These are phyloP conservation scores for Okamejei kenojei DNA, from an alignment of 2,797 vertebrate species.

Conservation along the genomic window DNA sequence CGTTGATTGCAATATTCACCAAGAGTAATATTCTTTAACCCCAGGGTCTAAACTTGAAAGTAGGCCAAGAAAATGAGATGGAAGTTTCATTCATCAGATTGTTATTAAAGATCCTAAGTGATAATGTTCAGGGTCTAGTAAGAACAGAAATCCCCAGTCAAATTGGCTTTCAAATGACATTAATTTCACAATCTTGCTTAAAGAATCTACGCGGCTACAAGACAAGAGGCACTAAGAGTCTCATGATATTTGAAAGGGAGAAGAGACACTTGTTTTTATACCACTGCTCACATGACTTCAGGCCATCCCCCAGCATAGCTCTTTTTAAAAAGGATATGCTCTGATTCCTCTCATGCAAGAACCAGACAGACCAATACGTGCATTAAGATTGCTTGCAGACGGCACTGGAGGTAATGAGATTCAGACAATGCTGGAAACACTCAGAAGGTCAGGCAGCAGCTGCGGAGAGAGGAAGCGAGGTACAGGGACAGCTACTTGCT, in stretches of 20 bases:
- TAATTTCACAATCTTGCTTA: slow-evolving; percentile 15
- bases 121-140: neutral
- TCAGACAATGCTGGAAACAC: too few species aligned
- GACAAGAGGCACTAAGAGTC: neutral
- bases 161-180: neutral
- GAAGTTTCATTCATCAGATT: slow-evolving; percentile 1
- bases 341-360: too few species aligned
- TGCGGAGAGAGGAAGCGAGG: too few species aligned
- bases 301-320: neutral
- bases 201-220: neutral
- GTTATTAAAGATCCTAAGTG: slow-evolving; percentile 35
- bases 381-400: too few species aligned
- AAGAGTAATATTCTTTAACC: slow-evolving; percentile 2
- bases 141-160: neutral
- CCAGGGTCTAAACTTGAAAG: neutral
- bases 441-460: too few species aligned
- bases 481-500: too few species aligned
- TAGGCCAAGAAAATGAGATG: neutral
- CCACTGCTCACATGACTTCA: neutral
- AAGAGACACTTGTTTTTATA: neutral
- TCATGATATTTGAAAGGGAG: neutral
- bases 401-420: too few species aligned
- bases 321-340: neutral
- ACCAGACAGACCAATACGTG: too few species aligned
- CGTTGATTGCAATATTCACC: neutral